Evolutionary conservation across 2,888 invertebrate genomes (phyloP), one percentile per base, ranked within the genome.

Genomic region (Tanytarsus gracilentus): DNA sequence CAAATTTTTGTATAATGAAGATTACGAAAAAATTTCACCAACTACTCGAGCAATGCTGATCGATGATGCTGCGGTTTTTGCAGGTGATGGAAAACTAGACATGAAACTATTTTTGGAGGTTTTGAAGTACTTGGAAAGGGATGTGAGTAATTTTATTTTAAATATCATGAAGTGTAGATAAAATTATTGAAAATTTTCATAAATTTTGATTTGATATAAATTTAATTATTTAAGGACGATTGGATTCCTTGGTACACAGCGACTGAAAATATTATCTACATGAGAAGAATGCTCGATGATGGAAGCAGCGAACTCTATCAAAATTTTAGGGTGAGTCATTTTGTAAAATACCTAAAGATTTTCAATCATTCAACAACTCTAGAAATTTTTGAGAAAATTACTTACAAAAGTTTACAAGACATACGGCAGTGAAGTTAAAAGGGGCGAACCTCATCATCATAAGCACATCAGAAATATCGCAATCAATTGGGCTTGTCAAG

Each of bases 41-140:
- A 58, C 29, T 16, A 48, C 27, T 30, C 58, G 58, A 7, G 58
- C 58, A 1, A 58, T 58, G 58, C 11, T 58, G 30, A 58, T 58
- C 14, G 58, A 58, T 58, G 58, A 58, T 44, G 58, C 58, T 44
- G 44, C 39, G 1, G 21, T 14, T 16, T 44, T 58, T 29, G 4
- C 18, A 3, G 14, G 48, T 6, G 30, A n/a, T 7, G 25, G 14
- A 2, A 58, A 29, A 11, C 25, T 58, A 4, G 5, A 48, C 4
- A 23, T 58, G 5, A 40, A 21, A 23, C 16, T 58, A 4, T 58
- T 58, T 18, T 29, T 58, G 8, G 58, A 58, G 14, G 5, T 58
- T 1, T 14, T 58, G 14, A 58, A 58, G 23, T 58, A 58, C 48
- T 40, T 58, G 8, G 7, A 48, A 16, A 3, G 6, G n/a, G 58